These are phyloP conservation scores for Nemopilema nomurai DNA, from an alignment of 30 jellyfish, hydroid and myxozoan species.

Conservation along the genomic window DNA sequence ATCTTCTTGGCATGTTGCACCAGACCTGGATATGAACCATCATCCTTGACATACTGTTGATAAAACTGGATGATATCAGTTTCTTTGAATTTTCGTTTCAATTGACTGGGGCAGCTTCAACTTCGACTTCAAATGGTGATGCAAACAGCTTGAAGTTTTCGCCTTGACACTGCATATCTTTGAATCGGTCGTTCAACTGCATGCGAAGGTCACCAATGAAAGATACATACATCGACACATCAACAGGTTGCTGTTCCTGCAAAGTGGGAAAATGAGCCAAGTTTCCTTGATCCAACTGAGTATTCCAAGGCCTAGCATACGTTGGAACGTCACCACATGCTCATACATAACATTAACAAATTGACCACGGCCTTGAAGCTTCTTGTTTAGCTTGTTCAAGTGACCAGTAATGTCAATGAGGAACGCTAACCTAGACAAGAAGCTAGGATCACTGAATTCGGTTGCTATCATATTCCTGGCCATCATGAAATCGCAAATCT, in stretches of 20 bases:
- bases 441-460: background rate
- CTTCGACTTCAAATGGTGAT: background rate
- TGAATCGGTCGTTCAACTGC: background rate
- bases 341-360: background rate
- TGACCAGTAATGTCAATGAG: background rate
- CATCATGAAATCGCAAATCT: conserved; percentile 31
- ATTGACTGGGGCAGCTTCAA: background rate
- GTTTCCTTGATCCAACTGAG: background rate
- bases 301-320: background rate
- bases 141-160: background rate
- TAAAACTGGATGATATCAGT: background rate
- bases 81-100: background rate
- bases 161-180: background rate
- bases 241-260: background rate
- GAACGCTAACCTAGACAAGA: background rate
- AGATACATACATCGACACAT: background rate
- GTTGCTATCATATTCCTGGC: background rate
- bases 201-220: background rate
- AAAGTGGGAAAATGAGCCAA: background rate
- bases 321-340: background rate
- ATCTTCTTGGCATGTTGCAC: background rate
- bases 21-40: background rate
- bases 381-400: background rate
- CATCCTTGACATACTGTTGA: background rate
- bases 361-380: background rate